Evolutionary conservation across 23 tunicate species (phyloP).

Genomic region (Phallusia fumigata): DNA sequence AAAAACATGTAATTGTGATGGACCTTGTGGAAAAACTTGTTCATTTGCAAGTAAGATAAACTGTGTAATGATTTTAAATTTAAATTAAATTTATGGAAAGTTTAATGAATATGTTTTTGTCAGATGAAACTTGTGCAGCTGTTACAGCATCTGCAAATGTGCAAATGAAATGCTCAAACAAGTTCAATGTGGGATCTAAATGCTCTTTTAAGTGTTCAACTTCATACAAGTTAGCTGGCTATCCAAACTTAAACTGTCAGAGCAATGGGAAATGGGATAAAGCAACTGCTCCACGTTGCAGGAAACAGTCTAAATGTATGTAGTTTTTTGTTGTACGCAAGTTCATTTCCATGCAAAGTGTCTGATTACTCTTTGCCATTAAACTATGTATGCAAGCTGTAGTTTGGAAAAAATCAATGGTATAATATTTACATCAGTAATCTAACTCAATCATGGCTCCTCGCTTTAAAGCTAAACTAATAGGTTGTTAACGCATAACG

Average conservation of each 20-base stretch:
- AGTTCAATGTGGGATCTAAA: slow-evolving; percentile 34
- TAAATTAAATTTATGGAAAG: neutral
- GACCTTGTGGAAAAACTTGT: slow-evolving; percentile 51
- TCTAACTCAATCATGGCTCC: too few species aligned
- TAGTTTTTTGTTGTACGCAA: neutral
- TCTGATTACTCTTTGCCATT: too few species aligned
- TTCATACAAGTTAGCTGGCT: slow-evolving; percentile 17
- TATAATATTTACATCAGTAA: too few species aligned
- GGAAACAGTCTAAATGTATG: neutral
- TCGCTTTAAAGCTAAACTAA: too few species aligned
- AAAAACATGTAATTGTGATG: slow-evolving; percentile 18
- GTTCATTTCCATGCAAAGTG: too few species aligned
- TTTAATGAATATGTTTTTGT: neutral
- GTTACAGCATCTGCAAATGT: neutral
- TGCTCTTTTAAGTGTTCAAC: slow-evolving; percentile 26
- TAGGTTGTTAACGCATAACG: too few species aligned
- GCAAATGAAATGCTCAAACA: slow-evolving; percentile 40
- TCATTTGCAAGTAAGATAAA: slow-evolving; percentile 43
- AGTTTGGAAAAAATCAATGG: too few species aligned
- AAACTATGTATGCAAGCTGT: too few species aligned
- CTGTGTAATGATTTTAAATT: neutral
- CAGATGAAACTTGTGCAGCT: neutral
- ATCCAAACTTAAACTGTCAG: slow-evolving; percentile 28
- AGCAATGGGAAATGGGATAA: slow-evolving; percentile 53
- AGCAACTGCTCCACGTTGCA: neutral